A percentile compares a stretch with the other conserved stretches of the same genome.
phyloP scores from a whole-genome alignment of 2,113 vertebrate genomes.

The Brevimyrus niger region DNA sequence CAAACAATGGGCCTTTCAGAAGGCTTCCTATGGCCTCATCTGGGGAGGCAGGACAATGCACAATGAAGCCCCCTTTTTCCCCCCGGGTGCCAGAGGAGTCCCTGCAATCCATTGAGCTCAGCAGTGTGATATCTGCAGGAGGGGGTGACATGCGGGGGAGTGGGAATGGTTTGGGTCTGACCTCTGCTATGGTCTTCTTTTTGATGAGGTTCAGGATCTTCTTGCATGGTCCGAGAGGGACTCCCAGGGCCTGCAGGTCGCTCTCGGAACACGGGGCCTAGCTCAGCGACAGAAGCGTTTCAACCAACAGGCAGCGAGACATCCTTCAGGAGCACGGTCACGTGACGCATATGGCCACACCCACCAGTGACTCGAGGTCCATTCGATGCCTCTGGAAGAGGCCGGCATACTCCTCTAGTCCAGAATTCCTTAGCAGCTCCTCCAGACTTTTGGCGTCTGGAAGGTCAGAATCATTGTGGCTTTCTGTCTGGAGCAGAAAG shows the following conservation, averaged over 20 bases:
- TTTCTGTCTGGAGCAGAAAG: neutral
- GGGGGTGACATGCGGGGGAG: neutral
- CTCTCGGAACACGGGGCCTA: slow-evolving; percentile 77
- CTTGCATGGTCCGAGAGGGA: slow-evolving; percentile 89
- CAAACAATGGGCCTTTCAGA: slow-evolving; percentile 24
- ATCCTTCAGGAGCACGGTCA: neutral
- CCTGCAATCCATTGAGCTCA: neutral
- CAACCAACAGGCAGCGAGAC: neutral
- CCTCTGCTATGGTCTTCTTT: slow-evolving; percentile 42
- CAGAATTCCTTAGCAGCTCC: slow-evolving; percentile 56
- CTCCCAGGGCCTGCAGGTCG: slow-evolving; percentile 81
- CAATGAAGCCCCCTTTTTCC: neutral
- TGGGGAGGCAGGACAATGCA: neutral
- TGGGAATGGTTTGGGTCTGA: slow-evolving; percentile 25
- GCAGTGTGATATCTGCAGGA: neutral
- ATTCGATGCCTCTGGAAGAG: slow-evolving; percentile 68
- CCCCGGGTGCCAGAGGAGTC: neutral
- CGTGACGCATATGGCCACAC: neutral
- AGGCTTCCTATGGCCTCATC: neutral
- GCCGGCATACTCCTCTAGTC: slow-evolving; percentile 56
- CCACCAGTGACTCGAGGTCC: slow-evolving; percentile 68
- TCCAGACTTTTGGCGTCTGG: slow-evolving; percentile 38
- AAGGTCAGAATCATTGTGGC: too few species aligned
- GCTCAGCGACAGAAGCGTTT: slow-evolving; percentile 16
- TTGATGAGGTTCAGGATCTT: slow-evolving; percentile 77